Evolutionary conservation across 2,888 invertebrate genomes (phyloP).

Genomic region (Noctuana brunneofusca): DNA sequence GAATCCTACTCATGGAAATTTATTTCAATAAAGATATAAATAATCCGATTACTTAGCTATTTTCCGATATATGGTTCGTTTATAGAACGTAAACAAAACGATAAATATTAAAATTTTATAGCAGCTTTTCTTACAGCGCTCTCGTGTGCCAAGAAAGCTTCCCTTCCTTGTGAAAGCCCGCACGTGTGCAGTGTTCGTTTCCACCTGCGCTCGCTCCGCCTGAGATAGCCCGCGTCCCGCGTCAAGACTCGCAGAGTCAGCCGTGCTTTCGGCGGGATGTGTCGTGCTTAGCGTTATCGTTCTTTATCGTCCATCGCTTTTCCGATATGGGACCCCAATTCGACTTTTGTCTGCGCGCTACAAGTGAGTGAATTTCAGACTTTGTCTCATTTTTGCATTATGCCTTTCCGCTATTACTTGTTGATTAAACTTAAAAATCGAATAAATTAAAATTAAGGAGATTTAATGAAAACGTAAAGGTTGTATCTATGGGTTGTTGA

Average conservation of each 20-base stretch:
- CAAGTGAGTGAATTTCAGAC: constrained; percentile 63
- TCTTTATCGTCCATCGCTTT: constrained; percentile 18
- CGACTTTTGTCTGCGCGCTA: constrained; percentile 76
- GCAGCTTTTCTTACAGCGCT: constrained; percentile 22
- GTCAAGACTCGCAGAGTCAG: constrained; percentile 66
- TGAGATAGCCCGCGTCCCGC: constrained; percentile 47
- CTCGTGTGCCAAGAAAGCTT: constrained; percentile 47
- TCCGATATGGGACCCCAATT: constrained; percentile 76
- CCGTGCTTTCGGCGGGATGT: constrained; percentile 73
- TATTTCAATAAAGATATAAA: no score
- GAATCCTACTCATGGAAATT: no score
- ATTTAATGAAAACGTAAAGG: no score
- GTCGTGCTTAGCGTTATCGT: constrained; percentile 57
- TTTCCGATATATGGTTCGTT: no score
- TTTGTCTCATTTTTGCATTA: background rate
- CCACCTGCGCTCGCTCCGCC: constrained; percentile 69
- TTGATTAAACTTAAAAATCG: background rate
- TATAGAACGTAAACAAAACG: background rate
- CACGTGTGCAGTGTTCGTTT: constrained; percentile 67
- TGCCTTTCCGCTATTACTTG: background rate
- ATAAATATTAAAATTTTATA: background rate
- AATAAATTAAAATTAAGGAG: no score
- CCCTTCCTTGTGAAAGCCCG: constrained; percentile 66
- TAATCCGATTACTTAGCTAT: no score
- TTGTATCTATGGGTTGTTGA: no score